These are phyloP conservation scores for Eudasyphora cyanicolor DNA, from an alignment of 2,888 invertebrate genomes.

Conservation along the genomic window DNA sequence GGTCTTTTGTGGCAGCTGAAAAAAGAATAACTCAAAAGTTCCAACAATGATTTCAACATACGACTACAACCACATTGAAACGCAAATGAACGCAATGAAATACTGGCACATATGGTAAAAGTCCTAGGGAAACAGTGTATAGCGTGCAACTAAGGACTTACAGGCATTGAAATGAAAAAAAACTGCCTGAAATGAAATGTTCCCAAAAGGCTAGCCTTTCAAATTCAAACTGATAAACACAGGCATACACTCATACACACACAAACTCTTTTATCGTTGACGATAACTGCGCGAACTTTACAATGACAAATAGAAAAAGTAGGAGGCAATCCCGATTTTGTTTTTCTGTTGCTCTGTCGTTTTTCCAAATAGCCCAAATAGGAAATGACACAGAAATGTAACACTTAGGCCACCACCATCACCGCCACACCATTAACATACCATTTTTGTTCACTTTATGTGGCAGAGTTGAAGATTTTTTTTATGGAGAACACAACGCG, in stretches of 20 bases:
- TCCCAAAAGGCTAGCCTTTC: not conserved
- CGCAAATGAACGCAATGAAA: too few relatives aligned
- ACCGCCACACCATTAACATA: constrained; percentile 64
- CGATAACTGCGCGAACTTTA: constrained; percentile 41
- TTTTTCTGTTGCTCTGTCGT: not conserved
- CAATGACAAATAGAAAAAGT: constrained; percentile 38
- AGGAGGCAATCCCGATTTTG: not conserved
- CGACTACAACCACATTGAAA: too few relatives aligned
- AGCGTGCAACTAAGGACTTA: constrained; percentile 46
- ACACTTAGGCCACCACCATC: constrained; percentile 71
- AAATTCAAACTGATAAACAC: not conserved
- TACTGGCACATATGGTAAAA: constrained; percentile 21
- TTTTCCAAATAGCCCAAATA: constrained; percentile 59
- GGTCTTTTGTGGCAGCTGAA: not conserved
- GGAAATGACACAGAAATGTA: constrained; percentile 75
- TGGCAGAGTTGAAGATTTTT: constrained; percentile 6
- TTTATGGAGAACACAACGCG: too few relatives aligned
- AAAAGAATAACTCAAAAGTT: not conserved
- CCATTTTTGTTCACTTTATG: constrained; percentile 31
- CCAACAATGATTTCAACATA: constrained; percentile 13
- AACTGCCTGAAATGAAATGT: not conserved
- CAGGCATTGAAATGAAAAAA: not conserved
- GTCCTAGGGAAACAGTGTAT: constrained; percentile 25
- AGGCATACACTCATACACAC: constrained; percentile 20
- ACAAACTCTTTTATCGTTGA: constrained; percentile 14